Evolutionary conservation across 2,888 invertebrate genomes (phyloP).

Genomic region (Tipula confusa): DNA sequence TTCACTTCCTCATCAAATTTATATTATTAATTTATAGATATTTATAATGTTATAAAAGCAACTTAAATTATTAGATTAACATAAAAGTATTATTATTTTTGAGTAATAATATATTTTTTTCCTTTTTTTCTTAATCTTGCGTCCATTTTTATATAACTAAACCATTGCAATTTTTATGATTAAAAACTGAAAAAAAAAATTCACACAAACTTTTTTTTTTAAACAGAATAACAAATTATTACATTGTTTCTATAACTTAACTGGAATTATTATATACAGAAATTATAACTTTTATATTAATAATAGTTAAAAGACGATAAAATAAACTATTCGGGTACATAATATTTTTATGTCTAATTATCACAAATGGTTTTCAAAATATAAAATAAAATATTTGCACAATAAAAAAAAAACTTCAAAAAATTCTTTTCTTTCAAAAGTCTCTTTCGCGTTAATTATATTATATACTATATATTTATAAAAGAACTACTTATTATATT

Average conservation of each 20-base stretch:
- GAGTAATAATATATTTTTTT: neutral
- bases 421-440: neutral
- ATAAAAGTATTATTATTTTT: neutral
- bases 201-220: neutral
- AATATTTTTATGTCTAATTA: conserved; percentile 7
- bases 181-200: neutral
- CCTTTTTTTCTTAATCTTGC: neutral
- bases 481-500: neutral
- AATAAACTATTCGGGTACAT: neutral
- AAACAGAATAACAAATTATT: neutral
- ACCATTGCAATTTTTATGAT: conserved; percentile 25
- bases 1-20: neutral
- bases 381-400: conserved; percentile 20
- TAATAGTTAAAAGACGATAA: neutral
- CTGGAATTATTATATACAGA: neutral
- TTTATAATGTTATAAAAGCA: neutral
- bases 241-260: neutral
- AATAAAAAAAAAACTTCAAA: neutral
- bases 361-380: conserved; percentile 20
- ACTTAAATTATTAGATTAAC: conserved; percentile 8
- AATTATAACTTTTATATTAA: neutral
- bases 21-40: neutral
- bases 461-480: neutral
- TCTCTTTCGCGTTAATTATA: neutral
- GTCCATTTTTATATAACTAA: conserved; percentile 25